Evolutionary conservation across 2,797 vertebrate species (phyloP).

Genomic region (Pantherophis vulpinus): DNA sequence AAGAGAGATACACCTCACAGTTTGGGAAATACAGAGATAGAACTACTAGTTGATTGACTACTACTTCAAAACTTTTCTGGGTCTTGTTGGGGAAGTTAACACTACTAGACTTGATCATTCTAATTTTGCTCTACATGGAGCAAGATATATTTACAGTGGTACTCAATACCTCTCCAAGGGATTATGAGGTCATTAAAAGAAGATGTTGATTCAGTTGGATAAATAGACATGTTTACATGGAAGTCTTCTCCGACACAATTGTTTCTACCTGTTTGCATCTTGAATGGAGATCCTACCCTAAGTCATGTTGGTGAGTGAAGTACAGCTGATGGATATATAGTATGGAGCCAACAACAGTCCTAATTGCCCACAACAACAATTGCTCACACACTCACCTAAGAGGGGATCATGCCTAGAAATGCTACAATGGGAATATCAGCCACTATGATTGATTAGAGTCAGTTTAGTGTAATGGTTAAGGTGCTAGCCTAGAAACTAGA

Average conservation of each 20-base stretch:
- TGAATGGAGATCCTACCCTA: neutral
- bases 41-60: neutral
- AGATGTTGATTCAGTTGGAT: neutral
- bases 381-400: neutral
- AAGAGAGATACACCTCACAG: neutral
- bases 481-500: too few species aligned
- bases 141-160: too few species aligned
- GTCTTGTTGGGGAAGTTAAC: neutral
- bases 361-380: neutral
- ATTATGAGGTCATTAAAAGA: too few species aligned
- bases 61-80: neutral
- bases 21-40: neutral
- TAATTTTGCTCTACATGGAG: neutral
- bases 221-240: neutral
- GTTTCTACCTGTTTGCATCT: too few species aligned
- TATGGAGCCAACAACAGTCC: too few species aligned
- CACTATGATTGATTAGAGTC: neutral
- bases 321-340: neutral
- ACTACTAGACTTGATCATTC: neutral
- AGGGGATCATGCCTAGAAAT: neutral
- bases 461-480: neutral
- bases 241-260: neutral
- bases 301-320: too few species aligned
- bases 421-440: neutral
- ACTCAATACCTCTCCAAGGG: too few species aligned